Conservation (phyloP, 2,797 vertebrate genomes). For the Pelochelys cantorii region DNA sequence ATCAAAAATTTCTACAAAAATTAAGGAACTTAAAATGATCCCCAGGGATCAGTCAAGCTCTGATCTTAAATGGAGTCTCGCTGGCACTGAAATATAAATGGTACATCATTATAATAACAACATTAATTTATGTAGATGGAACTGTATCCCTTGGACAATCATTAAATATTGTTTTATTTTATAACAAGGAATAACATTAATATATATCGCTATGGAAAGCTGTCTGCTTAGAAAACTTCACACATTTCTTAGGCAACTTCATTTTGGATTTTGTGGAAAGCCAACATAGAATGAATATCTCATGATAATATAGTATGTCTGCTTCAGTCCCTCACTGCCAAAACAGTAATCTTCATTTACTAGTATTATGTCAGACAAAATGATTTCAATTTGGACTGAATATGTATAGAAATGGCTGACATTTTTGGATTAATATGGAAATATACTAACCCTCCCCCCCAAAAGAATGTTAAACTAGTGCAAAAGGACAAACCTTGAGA, state of each 20-base stretch:
- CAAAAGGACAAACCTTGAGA: background rate
- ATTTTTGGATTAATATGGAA: background rate
- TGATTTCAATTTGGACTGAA: background rate
- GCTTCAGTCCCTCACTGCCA: background rate
- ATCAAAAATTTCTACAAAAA: background rate
- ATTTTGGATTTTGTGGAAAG: background rate
- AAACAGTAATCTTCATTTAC: background rate
- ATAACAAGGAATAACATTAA: background rate
- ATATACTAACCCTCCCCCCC: background rate
- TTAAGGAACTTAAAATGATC: background rate
- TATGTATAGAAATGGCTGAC: background rate
- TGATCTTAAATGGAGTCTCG: background rate
- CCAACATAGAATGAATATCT: background rate
- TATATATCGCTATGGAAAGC: background rate
- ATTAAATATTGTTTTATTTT: constrained; percentile 8
- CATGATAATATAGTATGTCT: background rate
- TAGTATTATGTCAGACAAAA: background rate
- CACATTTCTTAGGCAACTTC: background rate
- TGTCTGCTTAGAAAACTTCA: background rate
- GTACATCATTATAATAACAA: constrained; percentile 11
- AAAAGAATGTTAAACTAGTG: rapidly evolving
- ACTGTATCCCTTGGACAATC: background rate
- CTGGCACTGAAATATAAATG: constrained; percentile 19
- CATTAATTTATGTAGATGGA: background rate
- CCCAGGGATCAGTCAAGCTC: background rate